Base-by-base conservation (phyloP, 2,113 vertebrate species). In the Melanerpes aurifrons region DNA sequence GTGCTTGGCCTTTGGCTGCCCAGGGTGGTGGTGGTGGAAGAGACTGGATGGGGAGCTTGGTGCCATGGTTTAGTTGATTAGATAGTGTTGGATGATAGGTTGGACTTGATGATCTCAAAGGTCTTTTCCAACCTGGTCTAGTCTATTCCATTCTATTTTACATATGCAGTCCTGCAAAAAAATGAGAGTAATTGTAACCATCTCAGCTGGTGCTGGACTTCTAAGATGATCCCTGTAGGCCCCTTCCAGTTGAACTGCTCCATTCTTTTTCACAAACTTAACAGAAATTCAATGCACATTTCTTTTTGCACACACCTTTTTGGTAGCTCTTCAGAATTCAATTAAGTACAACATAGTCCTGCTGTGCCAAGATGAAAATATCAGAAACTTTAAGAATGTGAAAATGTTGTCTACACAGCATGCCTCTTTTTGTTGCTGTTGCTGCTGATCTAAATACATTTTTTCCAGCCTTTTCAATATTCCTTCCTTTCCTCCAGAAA, bases 311-410 rank as follows among this genome's bases (percentile, higher is more conserved):
- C 7, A 5, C 4, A 64, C 3, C 10, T 31, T 69, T 78, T 73
- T 75, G 29, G 13, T 68, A 82, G 86, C 7, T 84, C 48, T 81
- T 84, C 86, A 81, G 62, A 93, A 88, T 92, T 86, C 86, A 95
- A 31, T 89, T 93, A 92, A 82, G 16, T n/a, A 47, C 45, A 43
- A 10, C 4, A 6, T 18, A 82, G n/a, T 71, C 70, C 67, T 95
- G 77, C 86, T 96, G 77, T 87, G 70, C n/a, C 13, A 59, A 90
- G 92, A 87, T 95, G 86, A 95, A 48, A 92, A 75, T 84, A 93
- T 67, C 40, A 90, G 63, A 87, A 94, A 59, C 32, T 90, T 79
- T 62, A 79, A 56, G 48, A 75, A 75, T 18, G n/a, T 37, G 53
- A 82, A 90, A 90, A 87, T 67, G 5, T 92, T 96, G 85, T 59